Evolutionary conservation across 1,140 invertebrate genomes (phyloP).

Genomic region (Spodoptera litura): DNA sequence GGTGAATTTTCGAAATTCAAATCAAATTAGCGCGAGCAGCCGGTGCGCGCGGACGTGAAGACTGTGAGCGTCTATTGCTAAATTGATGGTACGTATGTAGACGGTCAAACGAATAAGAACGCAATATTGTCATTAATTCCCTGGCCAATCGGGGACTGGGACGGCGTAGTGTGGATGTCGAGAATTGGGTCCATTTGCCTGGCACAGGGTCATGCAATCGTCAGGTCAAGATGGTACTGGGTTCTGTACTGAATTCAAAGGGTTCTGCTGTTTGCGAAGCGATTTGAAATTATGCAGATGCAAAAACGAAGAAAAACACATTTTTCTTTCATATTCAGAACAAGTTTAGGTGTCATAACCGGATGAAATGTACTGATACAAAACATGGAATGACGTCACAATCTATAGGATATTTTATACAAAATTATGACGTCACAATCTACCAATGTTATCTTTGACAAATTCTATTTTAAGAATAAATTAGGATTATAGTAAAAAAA

Average conservation of each 20-base stretch:
- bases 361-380: too few species aligned
- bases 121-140: conserved; percentile 80
- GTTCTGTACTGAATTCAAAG: background rate
- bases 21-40: conserved; percentile 29
- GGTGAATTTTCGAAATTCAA: conserved; percentile 46
- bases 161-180: conserved; percentile 59
- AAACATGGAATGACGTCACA: too few species aligned
- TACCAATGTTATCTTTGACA: too few species aligned
- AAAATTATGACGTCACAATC: too few species aligned
- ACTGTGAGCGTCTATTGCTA: conserved; percentile 65
- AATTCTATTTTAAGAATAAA: too few species aligned
- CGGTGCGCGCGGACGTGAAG: conserved; percentile 46
- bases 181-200: conserved; percentile 79
- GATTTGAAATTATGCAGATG: background rate
- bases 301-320: background rate
- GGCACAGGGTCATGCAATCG: conserved; percentile 72
- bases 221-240: conserved; percentile 68
- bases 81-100: conserved; percentile 72
- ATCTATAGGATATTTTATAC: too few species aligned
- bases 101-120: conserved; percentile 79
- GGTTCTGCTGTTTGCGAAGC: conserved; percentile 16
- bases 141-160: conserved; percentile 72
- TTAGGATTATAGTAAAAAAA: too few species aligned
- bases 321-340: too few species aligned
- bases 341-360: too few species aligned